Conservation (phyloP, 1,140 invertebrate genomes). For the Aphis gossypii region DNA sequence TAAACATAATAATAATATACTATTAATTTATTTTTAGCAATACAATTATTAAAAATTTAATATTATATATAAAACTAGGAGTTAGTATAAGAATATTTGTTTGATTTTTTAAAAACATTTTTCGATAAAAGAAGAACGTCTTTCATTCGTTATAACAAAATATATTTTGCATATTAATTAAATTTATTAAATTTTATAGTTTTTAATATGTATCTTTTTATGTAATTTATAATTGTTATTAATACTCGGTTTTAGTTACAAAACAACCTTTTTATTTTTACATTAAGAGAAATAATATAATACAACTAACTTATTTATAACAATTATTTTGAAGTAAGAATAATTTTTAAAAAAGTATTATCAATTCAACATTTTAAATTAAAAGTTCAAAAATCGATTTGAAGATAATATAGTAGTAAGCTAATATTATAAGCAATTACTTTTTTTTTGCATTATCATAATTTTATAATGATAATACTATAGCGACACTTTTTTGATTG, state of each 20-base stretch:
- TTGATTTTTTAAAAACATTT: neutral
- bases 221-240: neutral
- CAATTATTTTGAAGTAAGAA: neutral
- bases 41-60: too few relatives aligned
- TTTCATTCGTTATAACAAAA: neutral
- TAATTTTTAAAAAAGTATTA: neutral
- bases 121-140: neutral
- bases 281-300: neutral
- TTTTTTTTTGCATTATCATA: neutral
- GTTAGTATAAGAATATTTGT: too few relatives aligned
- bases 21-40: too few relatives aligned
- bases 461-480: neutral
- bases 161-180: neutral
- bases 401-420: neutral
- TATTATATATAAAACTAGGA: too few relatives aligned
- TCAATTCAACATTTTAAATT: neutral
- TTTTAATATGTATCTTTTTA: too few relatives aligned
- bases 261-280: neutral
- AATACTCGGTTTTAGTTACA: neutral
- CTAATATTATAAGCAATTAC: neutral
- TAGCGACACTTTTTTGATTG: neutral
- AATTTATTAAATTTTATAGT: too few relatives aligned
- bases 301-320: neutral
- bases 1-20: too few relatives aligned
- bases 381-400: neutral